These are phyloP conservation scores for Balaeniceps rex DNA, from an alignment of 2,113 vertebrate species.

Conservation along the genomic window DNA sequence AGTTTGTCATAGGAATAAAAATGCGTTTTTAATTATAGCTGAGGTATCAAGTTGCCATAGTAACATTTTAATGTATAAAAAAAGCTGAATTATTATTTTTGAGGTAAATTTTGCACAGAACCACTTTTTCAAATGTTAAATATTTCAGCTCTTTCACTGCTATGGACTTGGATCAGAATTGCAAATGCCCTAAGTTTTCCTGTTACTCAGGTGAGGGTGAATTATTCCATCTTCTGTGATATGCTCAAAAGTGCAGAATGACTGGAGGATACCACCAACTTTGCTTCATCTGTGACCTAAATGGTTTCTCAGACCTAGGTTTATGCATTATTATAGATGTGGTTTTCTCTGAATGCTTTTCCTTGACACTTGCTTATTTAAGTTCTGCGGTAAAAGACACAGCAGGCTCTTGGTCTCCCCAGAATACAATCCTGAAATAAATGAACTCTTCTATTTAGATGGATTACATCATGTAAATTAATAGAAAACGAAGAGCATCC, in stretches of 20 bases:
- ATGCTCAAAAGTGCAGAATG: not conserved
- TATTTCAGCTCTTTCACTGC: not conserved
- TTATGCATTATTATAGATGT: not conserved
- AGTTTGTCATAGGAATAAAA: not conserved
- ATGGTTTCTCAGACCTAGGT: not conserved
- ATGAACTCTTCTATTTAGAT: not conserved
- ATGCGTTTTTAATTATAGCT: not conserved
- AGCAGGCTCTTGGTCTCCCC: not conserved
- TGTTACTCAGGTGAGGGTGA: not conserved
- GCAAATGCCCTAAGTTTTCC: not conserved
- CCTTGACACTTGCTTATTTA: not conserved
- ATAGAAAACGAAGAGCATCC: not conserved
- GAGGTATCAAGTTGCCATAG: not conserved
- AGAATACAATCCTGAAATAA: not conserved
- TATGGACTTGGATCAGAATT: not conserved
- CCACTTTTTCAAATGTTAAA: not conserved
- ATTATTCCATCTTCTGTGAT: not conserved
- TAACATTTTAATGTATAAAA: not conserved
- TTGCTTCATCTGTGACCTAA: not conserved
- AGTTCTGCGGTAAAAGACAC: not conserved
- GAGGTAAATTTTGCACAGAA: not conserved
- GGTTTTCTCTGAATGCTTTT: not conserved
- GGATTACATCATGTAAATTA: not conserved
- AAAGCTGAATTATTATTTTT: not conserved
- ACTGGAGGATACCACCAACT: not conserved